Base-by-base conservation (phyloP, 2,797 vertebrate species). In the Botia kubotai region DNA sequence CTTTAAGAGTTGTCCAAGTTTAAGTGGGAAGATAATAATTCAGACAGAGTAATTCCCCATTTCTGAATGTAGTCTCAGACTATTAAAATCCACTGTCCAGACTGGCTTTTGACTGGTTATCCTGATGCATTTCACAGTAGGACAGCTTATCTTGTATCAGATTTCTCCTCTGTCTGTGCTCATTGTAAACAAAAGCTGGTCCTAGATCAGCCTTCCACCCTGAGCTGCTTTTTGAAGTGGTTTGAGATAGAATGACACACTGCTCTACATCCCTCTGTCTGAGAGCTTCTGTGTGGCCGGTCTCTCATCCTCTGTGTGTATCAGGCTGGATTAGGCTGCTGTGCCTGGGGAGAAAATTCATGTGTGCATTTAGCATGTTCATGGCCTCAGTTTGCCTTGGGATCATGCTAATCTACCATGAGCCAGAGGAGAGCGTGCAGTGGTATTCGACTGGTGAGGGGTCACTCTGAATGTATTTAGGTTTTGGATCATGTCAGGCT, bases 311-410 rank as follows among this genome's bases (percentile, higher is more conserved):
- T 36, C 53, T 11, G 26, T 6, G 23, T 66, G 52, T 39, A 68
- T 70, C 8, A 26, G 50, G 39, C n/a, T 57, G 68, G 69, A 84
- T 82, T 85, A 73, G 63, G 50, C n/a, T 65, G 55, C 36, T 73
- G 46, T 72, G 72, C 60, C 0, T 53, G 66, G 60, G 62, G 75
- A 1, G 13, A 70, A 75, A 69, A 77, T 80, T 67, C 14, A 26
- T 29, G 7, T 23, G 21, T 65, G 72, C 68, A 17, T 83, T 81
- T 71, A 68, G 55, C 57, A 50, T 86, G 72, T 48, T 68, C 26
- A 39, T 16, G n/a, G 70, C 57, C 43, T 73, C 43, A 10, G 81
- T 85, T 87, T 85, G 52, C 60, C 58, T 78, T 83, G 62, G 70
- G 71, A 81, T 85, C 76, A 63, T 63, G 36, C 46, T 63, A 75